Evolutionary conservation across 1,140 invertebrate species (phyloP), one percentile per base, ranked within the genome.

Genomic region (Galleria mellonella): DNA sequence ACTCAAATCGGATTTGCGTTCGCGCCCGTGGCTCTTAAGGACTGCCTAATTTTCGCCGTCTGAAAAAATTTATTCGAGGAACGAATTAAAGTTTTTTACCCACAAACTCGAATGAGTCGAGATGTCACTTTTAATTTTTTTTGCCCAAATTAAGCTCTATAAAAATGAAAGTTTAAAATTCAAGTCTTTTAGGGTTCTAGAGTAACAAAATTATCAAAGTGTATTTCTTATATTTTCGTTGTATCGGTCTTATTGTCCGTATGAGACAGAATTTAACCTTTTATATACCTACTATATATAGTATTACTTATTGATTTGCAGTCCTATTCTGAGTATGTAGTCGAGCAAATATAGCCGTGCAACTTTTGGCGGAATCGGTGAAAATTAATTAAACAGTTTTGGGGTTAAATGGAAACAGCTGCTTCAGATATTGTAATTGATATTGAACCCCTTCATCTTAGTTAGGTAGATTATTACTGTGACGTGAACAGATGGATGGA

Each of bases 1-100:
- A 72, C 64, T 70, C 59, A 68, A 78, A 75, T 72, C 72, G 57
- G 65, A 72, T 73, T 73, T 69, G 59, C 59, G 63, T 78, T 68
- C 57, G 52, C 65, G 61, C 62, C 62, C 57, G 57, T 49, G 62
- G 62, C 65, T 66, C 47, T 62, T 65, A 65, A 70, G 58, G 55
- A 61, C 43, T 49, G 57, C 51, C 64, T 72, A 75, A 73, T 73
- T 72, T 70, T 63, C 42, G 40, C 47, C 55, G 46, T 55, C 47
- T 35, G 33, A 58, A 58, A 70, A 62, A 55, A 63, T 55, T 47
- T 54, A 51, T 45, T 59, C 38, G 47, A 53, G 33, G 41, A 55
- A 51, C 42, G 38, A 51, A 55, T 67, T 53, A 54, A 55, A 50
- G 41, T 52, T 47, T 51, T 61, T 62, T 53, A 37, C 11, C 35